Evolutionary conservation across 64 coral and sea anemone genomes (phyloP), one percentile per base, ranked within the genome.

Genomic region (Anthopleura sola): DNA sequence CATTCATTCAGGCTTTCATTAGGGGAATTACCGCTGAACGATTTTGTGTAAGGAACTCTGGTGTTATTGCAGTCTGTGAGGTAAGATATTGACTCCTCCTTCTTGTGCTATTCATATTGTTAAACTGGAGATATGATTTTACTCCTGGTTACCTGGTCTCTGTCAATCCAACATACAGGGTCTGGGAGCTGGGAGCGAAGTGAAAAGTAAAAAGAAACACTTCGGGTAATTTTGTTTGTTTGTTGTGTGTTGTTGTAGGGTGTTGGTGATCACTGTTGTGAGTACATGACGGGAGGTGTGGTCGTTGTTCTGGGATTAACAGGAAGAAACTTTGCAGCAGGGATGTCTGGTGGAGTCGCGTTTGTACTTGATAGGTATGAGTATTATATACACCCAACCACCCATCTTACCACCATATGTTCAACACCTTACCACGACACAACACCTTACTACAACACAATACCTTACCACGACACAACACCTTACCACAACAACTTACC

Each of bases 241-340:
- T 32, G n/a, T 66, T 66, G 58, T 12, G 23, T 62, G 21, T 62
- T 62, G n/a, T 79, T 54, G 1, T 44, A 98, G 95, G 95, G 95
- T 51, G 92, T 93, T 62, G 95, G 95, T 81, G 95, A 98, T 34
- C 95, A 98, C 53, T 88, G 95, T 58, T 98, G 95, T 80, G 95
- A 98, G 74, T 98, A 98, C 89, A 98, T 98, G 95, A 98, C 95
- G 14, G 95, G 95, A 28, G 95, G 95, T 0, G 62, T 86, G 18
- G 88, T 82, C 21, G 92, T 98, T 15, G 88, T 98, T 68, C 84
- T 98, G 39, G 95, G 95, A 21, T 29, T 86, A 11, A 94, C 92
- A 21, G 95, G 95, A 75, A 86, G 92, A 80, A 98, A 98, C 50
- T 98, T 98, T 37, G 95, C 95, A 18, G 95, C 95, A 32, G 95